These are phyloP conservation scores for Pocillopora grandis DNA, from an alignment of 92 coral and sea anemone genomes.

Conservation along the genomic window DNA sequence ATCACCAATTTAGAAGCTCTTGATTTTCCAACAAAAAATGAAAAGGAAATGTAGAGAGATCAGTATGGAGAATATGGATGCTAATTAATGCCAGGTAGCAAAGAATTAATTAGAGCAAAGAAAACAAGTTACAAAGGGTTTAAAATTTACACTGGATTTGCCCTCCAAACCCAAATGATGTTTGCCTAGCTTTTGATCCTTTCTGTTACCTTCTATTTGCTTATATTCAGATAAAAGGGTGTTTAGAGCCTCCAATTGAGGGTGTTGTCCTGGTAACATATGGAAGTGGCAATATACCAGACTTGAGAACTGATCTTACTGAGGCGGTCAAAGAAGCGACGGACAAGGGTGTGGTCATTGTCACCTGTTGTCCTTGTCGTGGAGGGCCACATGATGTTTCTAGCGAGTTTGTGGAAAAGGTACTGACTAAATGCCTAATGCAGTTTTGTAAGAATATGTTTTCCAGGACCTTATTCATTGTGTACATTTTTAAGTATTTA, in stretches of 20 bases:
- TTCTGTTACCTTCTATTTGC: not conserved
- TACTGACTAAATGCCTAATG: not conserved
- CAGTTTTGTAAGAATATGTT: no score
- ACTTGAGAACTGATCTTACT: constrained; percentile 65
- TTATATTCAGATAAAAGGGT: constrained; percentile 67
- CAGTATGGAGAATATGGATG: no score
- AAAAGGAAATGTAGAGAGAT: no score
- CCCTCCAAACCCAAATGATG: not conserved
- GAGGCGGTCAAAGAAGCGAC: constrained; percentile 62
- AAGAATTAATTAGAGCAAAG: no score
- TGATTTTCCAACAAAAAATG: no score
- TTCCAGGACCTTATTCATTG: no score
- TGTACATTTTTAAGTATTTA: no score
- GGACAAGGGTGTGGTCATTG: constrained; percentile 78
- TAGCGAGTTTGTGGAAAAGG: constrained; percentile 18
- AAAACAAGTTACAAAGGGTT: no score
- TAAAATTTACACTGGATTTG: not conserved
- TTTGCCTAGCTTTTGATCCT: not conserved
- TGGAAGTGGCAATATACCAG: constrained; percentile 90
- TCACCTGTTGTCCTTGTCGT: constrained; percentile 54
- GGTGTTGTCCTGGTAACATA: constrained; percentile 89
- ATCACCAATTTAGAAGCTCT: no score
- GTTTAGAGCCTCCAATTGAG: constrained; percentile 80
- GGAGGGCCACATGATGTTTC: constrained; percentile 45
- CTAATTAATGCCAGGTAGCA: no score